Conservation (phyloP, 2,113 vertebrate genomes). For the Amia ocellicauda region DNA sequence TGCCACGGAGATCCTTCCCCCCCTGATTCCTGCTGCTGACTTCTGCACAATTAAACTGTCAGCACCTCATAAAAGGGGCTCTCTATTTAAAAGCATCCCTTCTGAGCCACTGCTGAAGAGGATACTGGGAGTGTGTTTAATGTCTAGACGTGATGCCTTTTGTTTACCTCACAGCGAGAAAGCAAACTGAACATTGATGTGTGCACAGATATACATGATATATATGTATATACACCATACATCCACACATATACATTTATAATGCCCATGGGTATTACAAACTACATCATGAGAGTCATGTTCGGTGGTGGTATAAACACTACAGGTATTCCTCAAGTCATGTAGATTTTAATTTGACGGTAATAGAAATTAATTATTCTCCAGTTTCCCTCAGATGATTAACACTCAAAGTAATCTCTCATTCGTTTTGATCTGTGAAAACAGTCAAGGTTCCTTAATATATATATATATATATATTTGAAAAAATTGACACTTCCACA, state of each 20-base stretch:
- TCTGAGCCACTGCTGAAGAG: neutral
- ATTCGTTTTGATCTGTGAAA: too few relatives aligned
- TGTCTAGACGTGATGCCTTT: neutral
- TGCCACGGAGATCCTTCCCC: neutral
- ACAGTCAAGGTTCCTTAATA: too few relatives aligned
- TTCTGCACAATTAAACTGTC: constrained; percentile 58
- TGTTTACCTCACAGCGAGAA: neutral
- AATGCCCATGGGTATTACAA: too few relatives aligned
- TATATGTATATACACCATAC: neutral
- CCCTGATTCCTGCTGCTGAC: constrained; percentile 26
- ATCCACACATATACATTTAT: constrained; percentile 31
- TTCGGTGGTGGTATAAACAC: too few relatives aligned
- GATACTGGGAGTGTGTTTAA: constrained; percentile 3
- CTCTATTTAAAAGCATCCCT: neutral
- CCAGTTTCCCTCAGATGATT: too few relatives aligned
- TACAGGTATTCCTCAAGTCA: too few relatives aligned
- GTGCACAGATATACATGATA: neutral
- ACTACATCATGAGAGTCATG: too few relatives aligned
- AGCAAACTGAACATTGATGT: neutral
- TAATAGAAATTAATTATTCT: too few relatives aligned
- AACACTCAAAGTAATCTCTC: too few relatives aligned
- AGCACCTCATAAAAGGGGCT: constrained; percentile 20
- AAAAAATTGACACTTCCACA: too few relatives aligned
- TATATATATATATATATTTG: too few relatives aligned
- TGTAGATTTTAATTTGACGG: too few relatives aligned